Evolutionary conservation across 2,113 vertebrate species (phyloP).

Genomic region (Alouatta palliata): DNA sequence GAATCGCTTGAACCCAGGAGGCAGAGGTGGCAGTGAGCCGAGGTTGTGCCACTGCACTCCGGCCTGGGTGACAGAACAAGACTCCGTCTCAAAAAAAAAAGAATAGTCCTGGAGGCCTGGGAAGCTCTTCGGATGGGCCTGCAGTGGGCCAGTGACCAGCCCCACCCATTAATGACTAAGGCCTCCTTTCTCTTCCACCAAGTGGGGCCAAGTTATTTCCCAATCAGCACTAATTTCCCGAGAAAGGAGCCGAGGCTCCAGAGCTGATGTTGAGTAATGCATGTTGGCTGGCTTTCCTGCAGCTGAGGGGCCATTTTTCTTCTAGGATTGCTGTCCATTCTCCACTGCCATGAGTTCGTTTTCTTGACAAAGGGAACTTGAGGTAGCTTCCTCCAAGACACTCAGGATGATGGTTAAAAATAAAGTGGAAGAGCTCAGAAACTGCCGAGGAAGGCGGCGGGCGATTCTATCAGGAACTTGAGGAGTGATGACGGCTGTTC

Average conservation of each 20-base stretch:
- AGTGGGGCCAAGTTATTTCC: not conserved
- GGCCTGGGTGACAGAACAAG: too few species aligned
- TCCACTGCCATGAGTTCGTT: not conserved
- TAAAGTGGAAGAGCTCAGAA: conserved; percentile 54
- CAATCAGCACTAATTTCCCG: not conserved
- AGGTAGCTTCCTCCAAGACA: conserved; percentile 52
- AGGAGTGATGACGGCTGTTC: not conserved
- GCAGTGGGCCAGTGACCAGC: not conserved
- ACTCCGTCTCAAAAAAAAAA: too few species aligned
- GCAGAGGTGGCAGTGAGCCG: too few species aligned
- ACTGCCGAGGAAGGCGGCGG: conserved; percentile 19
- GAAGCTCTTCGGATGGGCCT: not conserved
- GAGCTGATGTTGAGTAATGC: rapidly evolving
- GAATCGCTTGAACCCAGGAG: too few species aligned
- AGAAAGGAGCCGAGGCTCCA: not conserved
- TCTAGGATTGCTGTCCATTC: not conserved
- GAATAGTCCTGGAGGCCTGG: not conserved
- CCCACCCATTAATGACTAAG: rapidly evolving
- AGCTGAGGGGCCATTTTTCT: not conserved
- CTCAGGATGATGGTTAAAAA: conserved; percentile 63
- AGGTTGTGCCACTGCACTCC: too few species aligned
- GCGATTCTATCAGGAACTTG: not conserved
- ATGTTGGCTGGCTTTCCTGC: not conserved
- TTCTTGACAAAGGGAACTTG: conserved; percentile 41
- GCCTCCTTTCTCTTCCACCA: not conserved